A percentile compares a stretch with the other conserved stretches of the same genome.
Evolutionary conservation across 2,113 vertebrate species (phyloP).

Genomic region (Hipposideros armiger): DNA sequence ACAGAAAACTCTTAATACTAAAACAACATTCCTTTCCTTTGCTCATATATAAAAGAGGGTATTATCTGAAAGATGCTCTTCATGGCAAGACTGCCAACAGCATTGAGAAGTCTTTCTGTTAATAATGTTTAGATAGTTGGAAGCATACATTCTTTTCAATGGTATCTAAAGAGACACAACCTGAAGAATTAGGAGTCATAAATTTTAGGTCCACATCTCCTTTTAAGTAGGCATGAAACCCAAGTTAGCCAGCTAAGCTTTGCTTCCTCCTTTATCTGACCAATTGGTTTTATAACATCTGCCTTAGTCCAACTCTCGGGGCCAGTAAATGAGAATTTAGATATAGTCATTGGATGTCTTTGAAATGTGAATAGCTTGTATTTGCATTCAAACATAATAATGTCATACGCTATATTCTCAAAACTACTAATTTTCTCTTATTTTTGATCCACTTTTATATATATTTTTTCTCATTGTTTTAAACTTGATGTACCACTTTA

Average conservation of each 20-base stretch:
- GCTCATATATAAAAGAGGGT: not conserved
- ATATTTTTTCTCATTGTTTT: constrained; percentile 5
- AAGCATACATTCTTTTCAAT: not conserved
- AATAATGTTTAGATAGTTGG: not conserved
- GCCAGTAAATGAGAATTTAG: not conserved
- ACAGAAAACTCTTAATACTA: not conserved
- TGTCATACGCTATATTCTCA: not conserved
- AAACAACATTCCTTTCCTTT: not conserved
- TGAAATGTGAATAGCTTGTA: not conserved
- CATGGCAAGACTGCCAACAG: not conserved
- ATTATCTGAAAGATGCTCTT: not conserved
- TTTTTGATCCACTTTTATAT: not conserved
- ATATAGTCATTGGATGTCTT: not conserved
- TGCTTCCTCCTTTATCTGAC: not conserved
- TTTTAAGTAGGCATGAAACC: not conserved
- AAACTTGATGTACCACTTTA: not conserved
- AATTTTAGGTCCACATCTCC: not conserved
- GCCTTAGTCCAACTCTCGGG: not conserved
- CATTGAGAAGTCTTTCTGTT: not conserved
- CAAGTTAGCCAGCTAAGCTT: not conserved
- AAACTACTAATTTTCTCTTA: not conserved
- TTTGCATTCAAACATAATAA: not conserved
- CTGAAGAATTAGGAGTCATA: not conserved
- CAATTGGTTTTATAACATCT: not conserved
- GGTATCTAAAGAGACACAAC: not conserved